phyloP scores from a whole-genome alignment of 1,140 invertebrate species.

The Arion vulgaris region DNA sequence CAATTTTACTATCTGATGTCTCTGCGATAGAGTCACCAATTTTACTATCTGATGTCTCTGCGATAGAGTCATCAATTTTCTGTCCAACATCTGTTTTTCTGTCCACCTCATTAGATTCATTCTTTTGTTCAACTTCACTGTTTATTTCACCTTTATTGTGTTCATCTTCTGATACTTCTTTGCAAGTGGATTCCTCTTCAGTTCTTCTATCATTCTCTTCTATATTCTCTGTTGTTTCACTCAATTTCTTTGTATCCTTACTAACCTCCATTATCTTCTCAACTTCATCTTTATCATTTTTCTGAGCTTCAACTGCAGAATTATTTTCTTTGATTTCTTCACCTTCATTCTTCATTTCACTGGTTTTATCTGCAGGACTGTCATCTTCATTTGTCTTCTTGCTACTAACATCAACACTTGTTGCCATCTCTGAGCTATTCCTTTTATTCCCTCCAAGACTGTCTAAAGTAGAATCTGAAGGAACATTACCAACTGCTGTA shows the following conservation, averaged over 20 bases:
- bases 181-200: neutral
- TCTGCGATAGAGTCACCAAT: too few relatives aligned
- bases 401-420: neutral
- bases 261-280: neutral
- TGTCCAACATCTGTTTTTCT: neutral
- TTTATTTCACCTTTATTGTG: neutral
- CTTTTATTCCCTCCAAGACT: too few relatives aligned
- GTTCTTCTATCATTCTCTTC: constrained; percentile 3
- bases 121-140: neutral
- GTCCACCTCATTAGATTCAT: neutral
- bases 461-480: too few relatives aligned
- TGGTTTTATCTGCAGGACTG: neutral
- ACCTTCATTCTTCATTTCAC: neutral
- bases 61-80: neutral
- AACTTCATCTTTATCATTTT: neutral
- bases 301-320: neutral
- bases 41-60: neutral
- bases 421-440: neutral
- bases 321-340: neutral
- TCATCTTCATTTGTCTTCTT: neutral
- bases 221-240: constrained; percentile 7
- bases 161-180: neutral
- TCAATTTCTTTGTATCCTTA: neutral
- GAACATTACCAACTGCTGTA: neutral
- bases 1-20: too few relatives aligned